Base-by-base conservation (phyloP, 2,888 invertebrate species). In the Catocala sponsa region DNA sequence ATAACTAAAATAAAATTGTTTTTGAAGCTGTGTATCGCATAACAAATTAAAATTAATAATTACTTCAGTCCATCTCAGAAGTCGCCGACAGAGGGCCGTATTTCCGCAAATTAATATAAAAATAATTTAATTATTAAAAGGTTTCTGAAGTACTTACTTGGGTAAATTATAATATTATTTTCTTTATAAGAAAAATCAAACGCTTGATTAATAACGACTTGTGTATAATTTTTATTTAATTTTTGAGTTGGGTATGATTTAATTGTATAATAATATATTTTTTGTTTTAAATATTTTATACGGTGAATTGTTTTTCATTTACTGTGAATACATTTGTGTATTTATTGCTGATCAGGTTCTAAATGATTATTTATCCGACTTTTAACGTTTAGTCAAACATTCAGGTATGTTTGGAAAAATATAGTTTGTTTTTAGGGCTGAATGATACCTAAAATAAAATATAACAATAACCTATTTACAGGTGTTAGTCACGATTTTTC, bases 101-200 rank as follows among this genome's bases (percentile, higher is more conserved):
- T 57, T 70, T 55, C 35, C 56, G 49, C 42, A 43, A 61, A 68
- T 58, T 35, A 54, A 66, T 57, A 57, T 15, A 33, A 65, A 64
- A 63, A 48, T 60, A 58, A 67, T 62, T 49, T 56, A 59, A 68
- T 59, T 55, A 63, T 68, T 59, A 51, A 52, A 61, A 51, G 47
- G 47, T 55, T 66, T 55, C 49, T 49, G 2, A 25, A 59, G 49
- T 61, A 43, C 55, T 63, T 61, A 43, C 55, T 63, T 32, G 32
- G 42, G 13, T 46, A 55, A 51, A 55, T 55, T 53, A 53, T 55
- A 51, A 63, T 62, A 60, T 56, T 50, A 54, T 68, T 73, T 76
- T 63, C 59, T 68, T 68, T 54, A 38, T 38, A 38, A 47, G 25
- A 48, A 44, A 52, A 48, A 44, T 42, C 5, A 57, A 59, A 55